Percentiles rank a stretch among this genome's conserved stretches.
phyloP scores from a whole-genome alignment of 2,797 vertebrate genomes.

The Manis crassicaudata region DNA sequence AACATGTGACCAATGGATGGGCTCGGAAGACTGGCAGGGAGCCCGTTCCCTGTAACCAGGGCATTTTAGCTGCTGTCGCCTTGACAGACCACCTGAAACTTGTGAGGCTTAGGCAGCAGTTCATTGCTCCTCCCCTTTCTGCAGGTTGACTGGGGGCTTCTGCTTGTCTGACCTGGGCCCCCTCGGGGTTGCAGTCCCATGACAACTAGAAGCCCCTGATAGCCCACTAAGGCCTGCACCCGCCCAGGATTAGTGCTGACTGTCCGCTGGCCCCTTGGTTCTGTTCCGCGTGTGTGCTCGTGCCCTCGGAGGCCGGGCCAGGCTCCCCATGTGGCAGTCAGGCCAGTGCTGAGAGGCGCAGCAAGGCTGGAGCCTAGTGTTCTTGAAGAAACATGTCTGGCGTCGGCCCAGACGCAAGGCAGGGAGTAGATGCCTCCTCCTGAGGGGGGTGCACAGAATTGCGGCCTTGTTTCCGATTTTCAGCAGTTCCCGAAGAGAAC shows the following conservation, averaged over 20 bases:
- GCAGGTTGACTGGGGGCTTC: background rate
- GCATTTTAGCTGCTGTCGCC: fast-evolving
- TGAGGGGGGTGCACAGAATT: fast-evolving
- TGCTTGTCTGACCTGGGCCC: background rate
- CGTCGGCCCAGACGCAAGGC: background rate
- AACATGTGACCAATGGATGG: background rate
- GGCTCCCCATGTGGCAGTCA: background rate
- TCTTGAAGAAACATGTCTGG: too few species aligned
- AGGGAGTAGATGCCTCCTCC: background rate
- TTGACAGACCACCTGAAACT: background rate
- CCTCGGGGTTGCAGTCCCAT: background rate
- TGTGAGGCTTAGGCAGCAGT: background rate
- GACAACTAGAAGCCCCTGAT: background rate
- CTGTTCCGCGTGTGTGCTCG: fast-evolving
- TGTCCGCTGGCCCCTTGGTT: background rate
- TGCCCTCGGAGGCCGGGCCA: background rate
- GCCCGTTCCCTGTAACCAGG: too few species aligned
- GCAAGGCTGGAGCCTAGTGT: background rate
- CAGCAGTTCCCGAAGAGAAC: background rate
- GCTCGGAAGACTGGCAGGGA: background rate
- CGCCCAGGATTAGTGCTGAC: background rate
- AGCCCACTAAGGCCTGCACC: background rate
- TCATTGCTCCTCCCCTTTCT: background rate
- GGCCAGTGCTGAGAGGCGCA: too few species aligned
- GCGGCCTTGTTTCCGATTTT: background rate